Evolutionary conservation across 1,140 invertebrate genomes (phyloP).

Genomic region (Teleogryllus occipitalis): DNA sequence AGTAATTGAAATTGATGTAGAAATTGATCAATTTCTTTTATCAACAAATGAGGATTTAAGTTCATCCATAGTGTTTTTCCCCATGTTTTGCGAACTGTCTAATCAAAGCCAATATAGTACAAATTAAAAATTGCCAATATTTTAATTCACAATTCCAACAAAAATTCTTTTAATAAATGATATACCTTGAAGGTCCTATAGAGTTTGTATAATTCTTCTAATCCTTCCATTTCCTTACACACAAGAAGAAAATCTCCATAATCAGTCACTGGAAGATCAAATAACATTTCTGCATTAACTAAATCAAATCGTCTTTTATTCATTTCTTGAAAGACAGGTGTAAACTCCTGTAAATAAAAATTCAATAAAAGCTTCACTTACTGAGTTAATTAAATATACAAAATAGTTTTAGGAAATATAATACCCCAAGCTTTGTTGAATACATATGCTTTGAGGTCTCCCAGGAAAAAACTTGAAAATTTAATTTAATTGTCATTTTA

Average conservation of each 20-base stretch:
- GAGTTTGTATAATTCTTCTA: slow-evolving; percentile 66
- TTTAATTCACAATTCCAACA: too few relatives aligned
- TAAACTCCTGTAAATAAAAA: slow-evolving; percentile 49
- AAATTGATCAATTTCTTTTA: slow-evolving; percentile 79
- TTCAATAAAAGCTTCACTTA: neutral
- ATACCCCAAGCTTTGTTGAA: too few relatives aligned
- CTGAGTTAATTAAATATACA: too few relatives aligned
- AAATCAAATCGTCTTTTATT: slow-evolving; percentile 58
- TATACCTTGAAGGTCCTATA: slow-evolving; percentile 65
- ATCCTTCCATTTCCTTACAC: slow-evolving; percentile 60
- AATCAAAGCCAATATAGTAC: neutral
- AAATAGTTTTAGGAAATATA: too few relatives aligned
- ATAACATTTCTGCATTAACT: slow-evolving; percentile 71
- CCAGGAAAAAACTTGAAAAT: too few relatives aligned
- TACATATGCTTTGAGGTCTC: too few relatives aligned
- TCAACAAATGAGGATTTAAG: slow-evolving; percentile 69
- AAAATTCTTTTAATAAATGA: neutral
- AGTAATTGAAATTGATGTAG: slow-evolving; percentile 66
- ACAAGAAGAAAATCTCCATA: slow-evolving; percentile 65
- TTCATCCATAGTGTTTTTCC: slow-evolving; percentile 79
- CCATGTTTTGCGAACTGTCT: slow-evolving; percentile 63
- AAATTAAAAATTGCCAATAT: too few relatives aligned
- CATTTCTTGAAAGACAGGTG: slow-evolving; percentile 52
- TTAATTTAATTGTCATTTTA: too few relatives aligned
- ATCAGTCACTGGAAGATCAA: slow-evolving; percentile 72